Evolutionary conservation across 2,797 vertebrate genomes (phyloP).

Genomic region (Tenualosa ilisha): DNA sequence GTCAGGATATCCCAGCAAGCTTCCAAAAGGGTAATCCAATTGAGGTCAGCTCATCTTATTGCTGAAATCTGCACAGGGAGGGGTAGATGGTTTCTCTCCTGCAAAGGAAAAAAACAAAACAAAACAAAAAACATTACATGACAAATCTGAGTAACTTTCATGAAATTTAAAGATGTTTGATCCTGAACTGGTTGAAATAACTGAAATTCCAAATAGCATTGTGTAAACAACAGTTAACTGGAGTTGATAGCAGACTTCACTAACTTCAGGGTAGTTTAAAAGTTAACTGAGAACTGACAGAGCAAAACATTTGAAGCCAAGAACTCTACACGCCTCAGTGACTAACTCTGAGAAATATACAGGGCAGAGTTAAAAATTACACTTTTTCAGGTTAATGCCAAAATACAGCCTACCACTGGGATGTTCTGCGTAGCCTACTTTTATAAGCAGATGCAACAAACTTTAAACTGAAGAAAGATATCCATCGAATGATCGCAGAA

Average conservation of each 20-base stretch:
- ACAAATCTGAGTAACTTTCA: neutral
- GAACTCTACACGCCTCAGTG: no score
- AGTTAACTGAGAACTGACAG: neutral
- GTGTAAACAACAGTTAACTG: neutral
- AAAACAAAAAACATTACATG: neutral
- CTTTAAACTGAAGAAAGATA: no score
- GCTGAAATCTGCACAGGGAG: neutral
- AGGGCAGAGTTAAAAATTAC: neutral
- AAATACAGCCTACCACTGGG: neutral
- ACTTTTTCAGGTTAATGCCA: neutral
- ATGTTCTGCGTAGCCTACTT: no score
- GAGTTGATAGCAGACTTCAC: neutral
- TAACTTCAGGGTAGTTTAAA: neutral
- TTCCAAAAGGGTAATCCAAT: slow-evolving; percentile 32
- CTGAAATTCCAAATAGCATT: neutral
- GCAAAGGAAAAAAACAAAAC: neutral
- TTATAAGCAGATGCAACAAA: no score
- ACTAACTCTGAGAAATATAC: neutral
- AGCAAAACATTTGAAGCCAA: no score
- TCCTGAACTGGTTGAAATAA: neutral
- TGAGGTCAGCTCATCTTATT: slow-evolving; percentile 27
- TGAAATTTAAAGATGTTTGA: neutral
- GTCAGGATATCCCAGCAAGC: slow-evolving; percentile 25
- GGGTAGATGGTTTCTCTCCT: neutral
- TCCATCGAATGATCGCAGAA: neutral